Percentiles rank a stretch among this genome's conserved stretches.
Evolutionary conservation across 1,140 invertebrate genomes (phyloP).

Genomic region (Archivesica marissinica): DNA sequence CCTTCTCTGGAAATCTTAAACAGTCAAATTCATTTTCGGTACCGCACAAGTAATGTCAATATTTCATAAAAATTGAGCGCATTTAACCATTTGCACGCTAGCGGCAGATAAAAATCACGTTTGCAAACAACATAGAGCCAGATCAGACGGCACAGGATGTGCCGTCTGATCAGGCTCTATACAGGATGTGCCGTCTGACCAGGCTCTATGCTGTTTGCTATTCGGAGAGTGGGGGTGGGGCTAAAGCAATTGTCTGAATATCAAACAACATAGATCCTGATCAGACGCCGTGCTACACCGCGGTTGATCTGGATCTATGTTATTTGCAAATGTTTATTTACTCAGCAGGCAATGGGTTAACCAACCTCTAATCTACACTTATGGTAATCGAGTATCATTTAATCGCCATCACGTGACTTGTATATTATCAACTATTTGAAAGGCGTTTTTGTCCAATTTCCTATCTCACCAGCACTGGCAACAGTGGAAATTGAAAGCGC

Average conservation of each 20-base stretch:
- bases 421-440: slow-evolving; percentile 62
- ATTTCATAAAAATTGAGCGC: slow-evolving; percentile 1
- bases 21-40: not conserved
- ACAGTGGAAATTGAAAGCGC: slow-evolving; percentile 50
- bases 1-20: too few relatives aligned
- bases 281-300: too few relatives aligned
- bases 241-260: too few relatives aligned
- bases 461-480: slow-evolving; percentile 12
- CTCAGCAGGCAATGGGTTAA: not conserved
- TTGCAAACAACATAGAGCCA: too few relatives aligned
- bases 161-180: too few relatives aligned
- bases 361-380: slow-evolving; percentile 47
- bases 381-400: slow-evolving; percentile 58
- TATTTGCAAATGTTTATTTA: not conserved
- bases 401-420: slow-evolving; percentile 49
- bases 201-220: too few relatives aligned
- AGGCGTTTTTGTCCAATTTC: slow-evolving; percentile 42
- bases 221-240: too few relatives aligned
- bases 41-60: not conserved
- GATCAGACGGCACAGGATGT: too few relatives aligned
- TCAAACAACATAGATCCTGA: too few relatives aligned
- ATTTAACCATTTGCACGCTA: too few relatives aligned
- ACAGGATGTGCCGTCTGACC: too few relatives aligned
- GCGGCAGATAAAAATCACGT: too few relatives aligned
- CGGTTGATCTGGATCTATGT: not conserved